A percentile compares a stretch with the other conserved stretches of the same genome.
These are phyloP conservation scores for Harpagoxenus sublaevis DNA, from an alignment of 2,888 invertebrate species.

Conservation along the genomic window DNA sequence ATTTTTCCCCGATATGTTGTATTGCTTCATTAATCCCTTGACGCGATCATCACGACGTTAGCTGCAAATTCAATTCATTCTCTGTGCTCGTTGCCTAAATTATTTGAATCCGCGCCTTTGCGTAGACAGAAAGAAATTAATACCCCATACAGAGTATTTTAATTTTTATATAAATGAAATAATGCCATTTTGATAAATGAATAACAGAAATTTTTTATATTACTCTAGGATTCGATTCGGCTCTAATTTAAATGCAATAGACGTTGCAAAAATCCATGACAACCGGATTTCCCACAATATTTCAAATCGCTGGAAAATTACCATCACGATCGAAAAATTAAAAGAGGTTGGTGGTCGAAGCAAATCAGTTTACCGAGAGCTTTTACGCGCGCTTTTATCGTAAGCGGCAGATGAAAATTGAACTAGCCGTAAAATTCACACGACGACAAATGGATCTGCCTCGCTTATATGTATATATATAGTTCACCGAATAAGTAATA, in stretches of 20 bases:
- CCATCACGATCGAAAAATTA: constrained; percentile 58
- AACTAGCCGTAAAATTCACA: constrained; percentile 58
- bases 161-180: background rate
- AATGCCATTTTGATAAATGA: background rate
- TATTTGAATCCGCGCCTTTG: background rate
- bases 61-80: constrained; percentile 15
- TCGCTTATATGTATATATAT: background rate
- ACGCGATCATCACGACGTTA: constrained; percentile 15
- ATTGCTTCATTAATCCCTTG: constrained; percentile 54
- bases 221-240: constrained; percentile 10
- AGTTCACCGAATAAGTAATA: background rate
- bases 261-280: constrained; percentile 16
- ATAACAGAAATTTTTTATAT: constrained; percentile 9
- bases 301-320: constrained; percentile 55
- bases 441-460: constrained; percentile 56
- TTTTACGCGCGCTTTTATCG: constrained; percentile 70
- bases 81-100: background rate
- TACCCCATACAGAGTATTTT: background rate
- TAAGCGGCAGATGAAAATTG: constrained; percentile 66
- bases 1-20: constrained; percentile 51
- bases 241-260: constrained; percentile 31
- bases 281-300: constrained; percentile 25
- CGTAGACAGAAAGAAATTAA: background rate
- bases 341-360: constrained; percentile 53
- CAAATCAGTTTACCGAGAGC: constrained; percentile 67